Percentiles rank a stretch among this genome's conserved stretches.
These are phyloP conservation scores for Rutilus rutilus DNA, from an alignment of 2,113 vertebrate species.

Conservation along the genomic window DNA sequence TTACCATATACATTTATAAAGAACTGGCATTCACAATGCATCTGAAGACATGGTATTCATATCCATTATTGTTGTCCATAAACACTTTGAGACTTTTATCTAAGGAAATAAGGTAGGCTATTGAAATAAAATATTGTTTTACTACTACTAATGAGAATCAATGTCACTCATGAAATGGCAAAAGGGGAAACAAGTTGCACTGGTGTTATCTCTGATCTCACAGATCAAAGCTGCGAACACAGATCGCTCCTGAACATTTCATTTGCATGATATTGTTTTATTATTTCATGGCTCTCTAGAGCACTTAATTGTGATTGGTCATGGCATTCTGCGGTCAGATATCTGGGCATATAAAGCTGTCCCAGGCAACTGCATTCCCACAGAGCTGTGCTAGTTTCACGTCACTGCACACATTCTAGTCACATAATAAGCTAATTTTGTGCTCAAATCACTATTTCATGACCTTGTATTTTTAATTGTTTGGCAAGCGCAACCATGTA, in stretches of 20 bases:
- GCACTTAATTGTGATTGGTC: background rate
- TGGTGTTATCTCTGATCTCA: too few relatives aligned
- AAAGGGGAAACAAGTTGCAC: too few relatives aligned
- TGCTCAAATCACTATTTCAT: background rate
- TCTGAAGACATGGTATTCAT: background rate
- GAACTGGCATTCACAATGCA: too few relatives aligned
- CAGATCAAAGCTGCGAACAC: background rate
- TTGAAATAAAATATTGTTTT: background rate
- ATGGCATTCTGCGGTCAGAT: background rate
- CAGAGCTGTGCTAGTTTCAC: background rate
- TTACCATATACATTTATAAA: too few relatives aligned
- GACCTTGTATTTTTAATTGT: background rate
- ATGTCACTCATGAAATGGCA: background rate
- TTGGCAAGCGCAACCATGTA: background rate
- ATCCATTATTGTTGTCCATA: background rate
- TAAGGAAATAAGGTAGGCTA: too few relatives aligned
- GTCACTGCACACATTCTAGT: background rate
- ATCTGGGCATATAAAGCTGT: background rate
- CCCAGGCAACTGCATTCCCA: background rate
- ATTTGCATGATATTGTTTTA: background rate
- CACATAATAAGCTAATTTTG: background rate
- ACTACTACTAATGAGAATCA: background rate
- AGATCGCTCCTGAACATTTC: background rate
- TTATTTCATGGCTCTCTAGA: background rate
- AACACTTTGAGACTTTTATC: background rate